phyloP scores from a whole-genome alignment of 2,113 vertebrate species.

The Lasiurus borealis region DNA sequence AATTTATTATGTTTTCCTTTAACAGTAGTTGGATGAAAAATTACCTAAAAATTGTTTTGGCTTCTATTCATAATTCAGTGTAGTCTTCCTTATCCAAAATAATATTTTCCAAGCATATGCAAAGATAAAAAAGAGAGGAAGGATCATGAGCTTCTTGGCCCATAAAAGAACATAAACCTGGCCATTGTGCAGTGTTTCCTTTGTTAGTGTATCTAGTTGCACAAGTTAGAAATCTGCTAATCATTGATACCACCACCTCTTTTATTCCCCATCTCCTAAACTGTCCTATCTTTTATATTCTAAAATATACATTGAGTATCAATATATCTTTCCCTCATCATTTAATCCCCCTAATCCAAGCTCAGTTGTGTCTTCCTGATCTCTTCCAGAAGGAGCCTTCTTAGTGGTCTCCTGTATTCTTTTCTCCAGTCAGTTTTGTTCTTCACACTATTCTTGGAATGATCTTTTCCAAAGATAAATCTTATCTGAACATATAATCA shows the following conservation, averaged over 20 bases:
- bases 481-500: neutral
- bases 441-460: neutral
- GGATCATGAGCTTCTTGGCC: neutral
- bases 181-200: neutral
- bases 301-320: neutral
- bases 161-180: neutral
- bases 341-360: neutral
- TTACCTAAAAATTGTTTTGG: conserved; percentile 47
- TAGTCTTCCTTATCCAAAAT: conserved; percentile 41
- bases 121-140: neutral
- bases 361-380: neutral
- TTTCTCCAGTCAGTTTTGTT: neutral
- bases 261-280: neutral
- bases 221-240: conserved; percentile 27
- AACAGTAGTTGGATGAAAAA: conserved; percentile 28
- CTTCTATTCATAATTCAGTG: neutral
- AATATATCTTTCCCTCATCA: neutral
- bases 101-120: neutral
- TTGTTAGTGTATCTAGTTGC: neutral
- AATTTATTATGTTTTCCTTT: conserved; percentile 29
- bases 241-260: neutral
- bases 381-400: neutral
- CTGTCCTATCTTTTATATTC: neutral
- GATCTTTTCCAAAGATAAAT: conserved; percentile 23
- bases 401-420: neutral